A percentile compares a stretch with the other conserved stretches of the same genome.
Conservation (phyloP, 2,797 vertebrate species). For the Coreius guichenoti region DNA sequence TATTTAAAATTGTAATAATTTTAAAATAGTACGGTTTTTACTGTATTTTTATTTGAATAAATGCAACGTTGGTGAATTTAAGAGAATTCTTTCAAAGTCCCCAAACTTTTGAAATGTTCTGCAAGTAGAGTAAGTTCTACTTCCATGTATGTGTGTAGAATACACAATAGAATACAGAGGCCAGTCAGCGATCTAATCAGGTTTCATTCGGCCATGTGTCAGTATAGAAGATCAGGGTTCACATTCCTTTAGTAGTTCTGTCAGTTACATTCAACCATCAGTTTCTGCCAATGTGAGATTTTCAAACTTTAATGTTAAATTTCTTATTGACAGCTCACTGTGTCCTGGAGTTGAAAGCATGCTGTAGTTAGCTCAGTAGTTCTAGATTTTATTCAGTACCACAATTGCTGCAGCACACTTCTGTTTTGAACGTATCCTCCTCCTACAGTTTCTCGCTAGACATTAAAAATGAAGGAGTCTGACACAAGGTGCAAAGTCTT, state of each 20-base stretch:
- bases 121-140: neutral
- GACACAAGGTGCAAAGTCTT: slow-evolving; percentile 28
- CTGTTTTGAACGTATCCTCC: slow-evolving; percentile 5
- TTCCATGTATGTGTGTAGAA: neutral
- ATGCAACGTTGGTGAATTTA: neutral
- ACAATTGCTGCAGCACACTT: neutral
- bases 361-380: slow-evolving; percentile 16
- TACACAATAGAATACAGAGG: neutral
- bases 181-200: neutral
- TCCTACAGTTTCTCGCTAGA: slow-evolving; percentile 6
- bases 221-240: neutral
- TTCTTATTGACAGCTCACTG: neutral
- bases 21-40: neutral
- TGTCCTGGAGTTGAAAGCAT: neutral
- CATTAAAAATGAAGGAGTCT: slow-evolving; percentile 56
- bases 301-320: slow-evolving; percentile 14
- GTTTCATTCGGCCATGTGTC: slow-evolving; percentile 9
- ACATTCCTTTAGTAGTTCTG: slow-evolving; percentile 1
- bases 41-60: neutral
- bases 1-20: neutral
- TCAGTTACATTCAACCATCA: slow-evolving; percentile 1
- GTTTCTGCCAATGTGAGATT: neutral
- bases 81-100: neutral
- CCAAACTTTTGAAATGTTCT: neutral
- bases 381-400: neutral